phyloP scores from a whole-genome alignment of 2,797 vertebrate species.

The Argentina silus region DNA sequence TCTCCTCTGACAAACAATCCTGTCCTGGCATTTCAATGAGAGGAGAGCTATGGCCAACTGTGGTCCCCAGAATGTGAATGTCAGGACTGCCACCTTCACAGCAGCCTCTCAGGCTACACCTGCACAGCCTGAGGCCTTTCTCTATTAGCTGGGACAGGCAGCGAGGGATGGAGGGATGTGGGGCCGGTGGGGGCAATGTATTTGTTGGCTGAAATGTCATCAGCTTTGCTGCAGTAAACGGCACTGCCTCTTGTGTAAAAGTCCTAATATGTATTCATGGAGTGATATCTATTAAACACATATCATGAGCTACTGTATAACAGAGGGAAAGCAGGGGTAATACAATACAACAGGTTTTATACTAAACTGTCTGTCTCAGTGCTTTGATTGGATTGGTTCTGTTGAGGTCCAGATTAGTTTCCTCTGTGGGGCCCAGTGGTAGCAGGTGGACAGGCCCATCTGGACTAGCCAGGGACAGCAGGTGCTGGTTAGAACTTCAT shows the following conservation, averaged over 20 bases:
- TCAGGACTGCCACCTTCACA: constrained; percentile 59
- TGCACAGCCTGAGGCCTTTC: constrained; percentile 60
- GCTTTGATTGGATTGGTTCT: background rate
- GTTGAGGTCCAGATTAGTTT: constrained; percentile 32
- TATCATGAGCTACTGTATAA: background rate
- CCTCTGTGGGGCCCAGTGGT: constrained; percentile 19
- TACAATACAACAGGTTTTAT: background rate
- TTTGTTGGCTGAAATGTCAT: constrained; percentile 57
- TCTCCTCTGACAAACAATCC: constrained; percentile 49
- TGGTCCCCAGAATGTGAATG: constrained; percentile 47
- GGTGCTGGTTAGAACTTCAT: constrained; percentile 47
- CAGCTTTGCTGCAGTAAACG: constrained; percentile 49
- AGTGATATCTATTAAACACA: background rate
- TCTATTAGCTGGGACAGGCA: constrained; percentile 33
- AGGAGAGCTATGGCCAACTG: constrained; percentile 46
- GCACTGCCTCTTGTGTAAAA: constrained; percentile 27
- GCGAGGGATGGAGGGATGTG: background rate
- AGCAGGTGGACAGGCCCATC: constrained; percentile 17
- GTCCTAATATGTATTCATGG: constrained; percentile 49
- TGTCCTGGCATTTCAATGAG: constrained; percentile 49
- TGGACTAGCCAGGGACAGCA: constrained; percentile 17
- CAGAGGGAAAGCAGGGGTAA: background rate
- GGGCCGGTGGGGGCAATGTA: constrained; percentile 16
- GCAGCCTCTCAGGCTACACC: constrained; percentile 57
- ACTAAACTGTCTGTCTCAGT: background rate